Base-by-base conservation (phyloP, 2,797 vertebrate genomes). In the Rousettus madagascariensis region DNA sequence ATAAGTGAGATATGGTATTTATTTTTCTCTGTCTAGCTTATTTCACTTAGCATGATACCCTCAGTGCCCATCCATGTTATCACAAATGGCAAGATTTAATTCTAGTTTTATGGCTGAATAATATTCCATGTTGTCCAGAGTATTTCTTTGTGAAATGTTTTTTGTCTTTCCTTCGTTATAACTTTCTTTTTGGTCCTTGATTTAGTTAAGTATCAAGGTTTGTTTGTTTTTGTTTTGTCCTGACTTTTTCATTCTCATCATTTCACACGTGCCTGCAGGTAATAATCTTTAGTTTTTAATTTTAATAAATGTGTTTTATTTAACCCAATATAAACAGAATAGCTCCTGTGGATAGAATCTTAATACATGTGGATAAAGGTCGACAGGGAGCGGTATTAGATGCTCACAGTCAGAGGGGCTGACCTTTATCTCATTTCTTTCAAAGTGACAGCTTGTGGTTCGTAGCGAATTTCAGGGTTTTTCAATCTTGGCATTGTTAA, bases 81-180 rank as follows among this genome's bases (percentile, higher is more conserved):
- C 61, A 80, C 15, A 75, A 46, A 68, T 66, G n/a, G 61, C 15
- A 83, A 59, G 20, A 66, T 59, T 57, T 66, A 55, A 20, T 75
- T 88, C n/a, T 8, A 63, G 61, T 63, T 59, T 57, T 36, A 28
- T 83, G 59, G 15, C 26, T 68, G 59, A 88, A 38, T 88, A 75
- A n/a, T 59, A 68, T 49, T 74, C 13, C 59, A 49, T 8, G 57
- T 17, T 38, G 61, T 59, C 43, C 49, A 82, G 24, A 93, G 36
- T 66, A 72, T 87, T 88, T 84, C n/a, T 88, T 55, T 71, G 66
- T 78, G 41, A 86, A 38, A 49, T 87, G 28, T 90, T 86, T 65
- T 51, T 63, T 94, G 61, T 71, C 19, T 93, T 85, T 86, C 38
- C 28, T 75, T 83, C 66, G 71, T 75, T 94, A n/a, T 1, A 26